Conservation (phyloP, 2,797 vertebrate species). For the Psittacula echo region DNA sequence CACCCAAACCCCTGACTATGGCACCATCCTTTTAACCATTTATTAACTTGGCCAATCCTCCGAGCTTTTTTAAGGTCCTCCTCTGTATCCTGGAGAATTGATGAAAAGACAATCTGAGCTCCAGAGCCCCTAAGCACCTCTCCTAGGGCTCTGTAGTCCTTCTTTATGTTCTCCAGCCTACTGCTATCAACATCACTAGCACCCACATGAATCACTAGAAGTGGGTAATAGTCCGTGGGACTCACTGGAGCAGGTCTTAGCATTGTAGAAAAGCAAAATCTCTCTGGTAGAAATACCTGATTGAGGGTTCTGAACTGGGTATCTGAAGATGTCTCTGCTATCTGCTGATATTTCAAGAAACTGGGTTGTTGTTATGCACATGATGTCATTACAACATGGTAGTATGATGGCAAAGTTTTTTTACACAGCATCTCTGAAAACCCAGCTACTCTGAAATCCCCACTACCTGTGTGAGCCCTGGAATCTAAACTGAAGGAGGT, state of each 20-base stretch:
- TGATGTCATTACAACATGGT: background rate
- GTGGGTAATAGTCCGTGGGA: too few species aligned
- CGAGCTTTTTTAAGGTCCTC: too few species aligned
- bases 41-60: too few species aligned
- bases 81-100: too few species aligned
- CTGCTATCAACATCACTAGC: too few species aligned
- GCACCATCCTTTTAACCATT: too few species aligned
- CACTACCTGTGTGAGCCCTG: background rate
- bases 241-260: background rate
- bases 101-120: too few species aligned
- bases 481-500: background rate
- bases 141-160: too few species aligned
- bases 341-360: background rate
- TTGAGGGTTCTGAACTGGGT: background rate
- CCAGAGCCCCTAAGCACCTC: too few species aligned
- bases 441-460: background rate
- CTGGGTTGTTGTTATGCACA: background rate
- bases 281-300: background rate
- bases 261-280: background rate
- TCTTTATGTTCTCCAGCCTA: too few species aligned
- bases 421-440: background rate
- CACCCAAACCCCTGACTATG: too few species aligned
- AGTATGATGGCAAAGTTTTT: background rate
- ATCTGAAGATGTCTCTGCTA: background rate
- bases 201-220: too few species aligned